Base-by-base conservation (phyloP, 2,888 invertebrate species). In the Drosophila rellima region DNA sequence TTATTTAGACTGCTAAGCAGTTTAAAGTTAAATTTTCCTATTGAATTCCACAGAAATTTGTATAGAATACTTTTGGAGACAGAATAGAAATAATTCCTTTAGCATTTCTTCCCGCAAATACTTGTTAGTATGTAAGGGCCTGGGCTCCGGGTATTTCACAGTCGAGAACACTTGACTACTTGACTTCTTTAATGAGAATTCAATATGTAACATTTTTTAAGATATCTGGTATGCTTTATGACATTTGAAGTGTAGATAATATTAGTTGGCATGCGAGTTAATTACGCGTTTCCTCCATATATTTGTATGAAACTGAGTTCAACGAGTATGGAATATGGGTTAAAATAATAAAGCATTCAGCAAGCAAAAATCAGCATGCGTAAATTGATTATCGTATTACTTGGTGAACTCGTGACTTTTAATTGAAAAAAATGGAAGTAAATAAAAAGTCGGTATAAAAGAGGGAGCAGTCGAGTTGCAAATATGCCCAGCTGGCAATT, bases 341-440 rank as follows among this genome's bases (percentile, higher is more conserved):
- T 70, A 51, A 64, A 59, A 74, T 51, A 70, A 70, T 63, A 50
- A 61, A 61, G 23, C 40, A 54, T 33, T 67, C 54, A 52, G 63
- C 59, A 70, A 77, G 70, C 67, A 73, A 64, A 64, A 55, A 50
- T 20, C 59, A 64, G 47, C 64, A 67, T 56, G 62, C 72, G 74
- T 75, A 74, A 78, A 83, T 83, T 81, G 84, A 87, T 89, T 87
- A 76, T 74, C 64, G 60, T 73, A 88, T 88, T 83, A 84, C 86
- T 85, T 80, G 85, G 76, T 75, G 78, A 78, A 77, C 73, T 76
- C 83, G 74, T 83, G 81, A 75, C 84, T 85, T 83, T 85, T 89
- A 87, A 89, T 85, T 87, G 80, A 87, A 83, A 70, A 70, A 11
- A 4, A 13, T 6, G 11, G 26, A 35, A 11, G 2, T n/a, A n/a